These are phyloP conservation scores for Alexandromys oeconomus DNA, from an alignment of 2,797 vertebrate species.

Conservation along the genomic window DNA sequence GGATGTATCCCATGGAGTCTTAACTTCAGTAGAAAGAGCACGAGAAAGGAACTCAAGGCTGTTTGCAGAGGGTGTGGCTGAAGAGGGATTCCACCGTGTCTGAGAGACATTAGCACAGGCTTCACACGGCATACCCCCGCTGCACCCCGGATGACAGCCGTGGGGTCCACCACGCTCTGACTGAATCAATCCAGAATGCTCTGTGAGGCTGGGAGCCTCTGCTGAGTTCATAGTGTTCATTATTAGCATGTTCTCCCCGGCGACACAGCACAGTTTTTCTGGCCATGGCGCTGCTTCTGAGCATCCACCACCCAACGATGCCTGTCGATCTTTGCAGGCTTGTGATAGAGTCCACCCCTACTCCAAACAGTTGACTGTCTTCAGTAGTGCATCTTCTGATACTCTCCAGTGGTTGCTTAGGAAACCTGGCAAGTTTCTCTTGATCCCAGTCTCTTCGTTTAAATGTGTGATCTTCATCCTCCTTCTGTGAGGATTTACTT, in stretches of 20 bases:
- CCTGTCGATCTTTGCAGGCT: neutral
- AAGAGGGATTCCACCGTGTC: neutral
- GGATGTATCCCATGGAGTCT: neutral
- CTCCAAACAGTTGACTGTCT: neutral
- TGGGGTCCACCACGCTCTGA: neutral
- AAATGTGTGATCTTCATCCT: neutral
- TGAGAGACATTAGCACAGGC: neutral
- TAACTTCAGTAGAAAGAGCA: neutral
- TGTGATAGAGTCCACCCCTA: neutral
- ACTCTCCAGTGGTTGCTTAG: neutral
- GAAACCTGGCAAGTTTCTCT: neutral
- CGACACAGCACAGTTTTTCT: constrained; percentile 30
- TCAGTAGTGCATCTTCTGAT: neutral
- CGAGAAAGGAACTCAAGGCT: neutral
- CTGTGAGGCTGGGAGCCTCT: neutral
- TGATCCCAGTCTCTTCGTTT: neutral
- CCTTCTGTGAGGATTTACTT: neutral
- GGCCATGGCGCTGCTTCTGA: neutral
- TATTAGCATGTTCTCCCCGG: neutral
- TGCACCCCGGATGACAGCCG: neutral
- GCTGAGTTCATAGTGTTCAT: neutral
- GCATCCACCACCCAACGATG: neutral
- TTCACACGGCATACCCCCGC: neutral
- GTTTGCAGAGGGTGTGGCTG: neutral
- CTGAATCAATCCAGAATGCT: neutral